These are phyloP conservation scores for Tachuris rubrigastra DNA, from an alignment of 2,113 vertebrate species.

Conservation along the genomic window DNA sequence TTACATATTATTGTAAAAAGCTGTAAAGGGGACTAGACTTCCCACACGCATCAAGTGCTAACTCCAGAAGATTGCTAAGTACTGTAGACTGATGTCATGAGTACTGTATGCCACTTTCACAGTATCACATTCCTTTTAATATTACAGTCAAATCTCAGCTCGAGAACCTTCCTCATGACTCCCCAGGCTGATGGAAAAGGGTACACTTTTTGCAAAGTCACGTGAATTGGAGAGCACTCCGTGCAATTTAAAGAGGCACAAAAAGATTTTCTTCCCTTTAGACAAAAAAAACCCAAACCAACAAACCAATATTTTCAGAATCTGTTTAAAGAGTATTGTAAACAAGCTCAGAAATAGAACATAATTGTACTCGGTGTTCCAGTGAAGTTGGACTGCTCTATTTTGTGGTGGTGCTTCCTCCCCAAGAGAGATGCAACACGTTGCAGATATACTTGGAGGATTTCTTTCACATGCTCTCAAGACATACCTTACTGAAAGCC, in stretches of 20 bases:
- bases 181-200: not conserved
- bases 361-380: not conserved
- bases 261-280: not conserved
- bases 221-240: not conserved
- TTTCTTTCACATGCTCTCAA: not conserved
- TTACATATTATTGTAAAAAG: not conserved
- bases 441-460: not conserved
- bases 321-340: not conserved
- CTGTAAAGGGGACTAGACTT: not conserved
- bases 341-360: constrained; percentile 32
- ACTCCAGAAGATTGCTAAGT: not conserved
- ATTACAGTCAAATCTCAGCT: not conserved
- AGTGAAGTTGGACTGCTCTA: not conserved
- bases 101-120: not conserved
- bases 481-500: not conserved
- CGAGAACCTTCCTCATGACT: not conserved
- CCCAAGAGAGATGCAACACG: not conserved
- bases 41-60: not conserved
- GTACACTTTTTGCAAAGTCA: not conserved
- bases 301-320: not conserved
- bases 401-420: not conserved
- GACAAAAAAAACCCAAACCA: not conserved
- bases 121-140: not conserved
- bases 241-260: not conserved
- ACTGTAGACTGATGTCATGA: not conserved